A percentile compares a stretch with the other conserved stretches of the same genome.
These are phyloP conservation scores for Gallinago media DNA, from an alignment of 2,113 vertebrate genomes.

Conservation along the genomic window DNA sequence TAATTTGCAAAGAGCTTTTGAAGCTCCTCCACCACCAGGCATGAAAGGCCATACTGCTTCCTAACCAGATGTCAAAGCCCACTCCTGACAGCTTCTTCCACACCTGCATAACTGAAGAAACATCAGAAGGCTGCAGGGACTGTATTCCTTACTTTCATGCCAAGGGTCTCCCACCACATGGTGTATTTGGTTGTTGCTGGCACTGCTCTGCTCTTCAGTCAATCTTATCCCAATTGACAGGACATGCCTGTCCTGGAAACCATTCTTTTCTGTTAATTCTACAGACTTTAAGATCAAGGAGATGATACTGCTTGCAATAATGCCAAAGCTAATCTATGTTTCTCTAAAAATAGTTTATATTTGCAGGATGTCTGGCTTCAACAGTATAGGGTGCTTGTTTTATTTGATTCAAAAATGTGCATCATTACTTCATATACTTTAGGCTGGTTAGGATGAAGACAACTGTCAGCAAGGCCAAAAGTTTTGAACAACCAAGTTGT, in stretches of 20 bases:
- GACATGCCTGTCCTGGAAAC: not conserved
- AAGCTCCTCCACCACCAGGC: not conserved
- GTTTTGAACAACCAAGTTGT: not conserved
- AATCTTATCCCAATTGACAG: not conserved
- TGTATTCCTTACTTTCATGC: fast-evolving
- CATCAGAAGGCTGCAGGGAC: not conserved
- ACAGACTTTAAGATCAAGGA: not conserved
- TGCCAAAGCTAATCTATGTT: not conserved
- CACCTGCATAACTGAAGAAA: fast-evolving
- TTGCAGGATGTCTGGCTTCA: not conserved
- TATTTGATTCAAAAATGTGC: not conserved
- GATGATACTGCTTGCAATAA: not conserved
- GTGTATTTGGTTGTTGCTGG: not conserved
- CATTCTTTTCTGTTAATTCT: not conserved
- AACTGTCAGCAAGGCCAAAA: fast-evolving
- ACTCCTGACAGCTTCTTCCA: not conserved
- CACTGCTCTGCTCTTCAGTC: fast-evolving
- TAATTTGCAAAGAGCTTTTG: not conserved
- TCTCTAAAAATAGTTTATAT: not conserved
- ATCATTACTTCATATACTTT: not conserved
- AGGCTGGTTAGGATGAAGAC: not conserved
- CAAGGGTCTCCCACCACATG: not conserved
- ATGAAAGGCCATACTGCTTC: not conserved
- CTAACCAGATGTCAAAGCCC: not conserved
- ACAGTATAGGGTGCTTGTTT: not conserved